phyloP scores from a whole-genome alignment of 2,797 vertebrate species.

The Intellagama lesueurii region DNA sequence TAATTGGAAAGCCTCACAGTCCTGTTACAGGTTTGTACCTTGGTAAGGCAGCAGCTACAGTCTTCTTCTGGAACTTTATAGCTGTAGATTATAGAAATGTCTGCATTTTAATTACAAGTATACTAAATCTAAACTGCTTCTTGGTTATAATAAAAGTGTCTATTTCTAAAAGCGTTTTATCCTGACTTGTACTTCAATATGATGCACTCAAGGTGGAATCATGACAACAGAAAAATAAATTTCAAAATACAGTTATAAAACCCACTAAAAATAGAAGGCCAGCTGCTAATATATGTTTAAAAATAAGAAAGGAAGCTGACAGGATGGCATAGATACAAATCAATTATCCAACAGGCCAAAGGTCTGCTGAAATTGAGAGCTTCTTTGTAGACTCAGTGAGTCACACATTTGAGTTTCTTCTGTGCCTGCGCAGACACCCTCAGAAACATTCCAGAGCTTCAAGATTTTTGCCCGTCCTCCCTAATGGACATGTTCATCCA shows the following conservation, averaged over 20 bases:
- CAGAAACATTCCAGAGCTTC: no score
- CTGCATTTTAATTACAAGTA: constrained; percentile 25
- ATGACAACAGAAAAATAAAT: neutral
- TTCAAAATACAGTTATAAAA: neutral
- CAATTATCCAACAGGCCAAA: neutral
- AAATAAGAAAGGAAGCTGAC: neutral
- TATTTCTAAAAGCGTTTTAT: neutral
- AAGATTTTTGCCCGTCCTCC: no score
- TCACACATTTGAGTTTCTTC: no score
- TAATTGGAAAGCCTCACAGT: constrained; percentile 98
- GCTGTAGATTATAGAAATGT: constrained; percentile 15
- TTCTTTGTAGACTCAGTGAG: neutral
- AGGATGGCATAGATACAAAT: neutral
- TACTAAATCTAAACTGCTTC: neutral
- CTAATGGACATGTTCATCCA: no score
- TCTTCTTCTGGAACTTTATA: constrained; percentile 58
- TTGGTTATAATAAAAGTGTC: no score
- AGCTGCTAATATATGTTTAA: neutral
- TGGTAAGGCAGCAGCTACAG: constrained; percentile 82
- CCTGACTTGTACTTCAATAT: neutral
- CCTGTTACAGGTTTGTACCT: constrained; percentile 95
- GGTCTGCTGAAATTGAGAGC: neutral
- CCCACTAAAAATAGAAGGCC: neutral
- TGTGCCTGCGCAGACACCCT: no score
- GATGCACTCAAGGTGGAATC: neutral